Evolutionary conservation across 2,888 invertebrate genomes (phyloP).

Genomic region (Crematogaster levior): DNA sequence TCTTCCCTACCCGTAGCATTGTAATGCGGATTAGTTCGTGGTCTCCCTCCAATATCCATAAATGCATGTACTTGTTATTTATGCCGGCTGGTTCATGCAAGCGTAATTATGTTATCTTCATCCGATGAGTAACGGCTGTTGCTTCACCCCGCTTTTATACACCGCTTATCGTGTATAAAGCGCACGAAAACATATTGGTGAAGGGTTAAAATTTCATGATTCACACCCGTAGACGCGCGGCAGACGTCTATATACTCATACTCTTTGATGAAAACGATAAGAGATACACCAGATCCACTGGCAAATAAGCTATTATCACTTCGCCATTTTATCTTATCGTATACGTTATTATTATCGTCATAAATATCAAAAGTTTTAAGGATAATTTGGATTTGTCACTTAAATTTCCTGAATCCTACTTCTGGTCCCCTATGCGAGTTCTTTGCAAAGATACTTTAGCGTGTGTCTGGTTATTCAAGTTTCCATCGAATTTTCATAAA

Average conservation of each 20-base stretch:
- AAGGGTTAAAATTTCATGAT: constrained; percentile 44
- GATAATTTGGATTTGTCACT: neutral
- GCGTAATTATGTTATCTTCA: constrained; percentile 54
- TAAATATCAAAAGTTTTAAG: constrained; percentile 14
- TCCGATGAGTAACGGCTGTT: constrained; percentile 53
- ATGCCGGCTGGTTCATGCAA: constrained; percentile 43
- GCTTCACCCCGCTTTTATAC: constrained; percentile 39
- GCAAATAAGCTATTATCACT: constrained; percentile 39
- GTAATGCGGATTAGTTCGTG: constrained; percentile 48
- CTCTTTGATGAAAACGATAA: constrained; percentile 33
- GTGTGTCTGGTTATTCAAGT: neutral
- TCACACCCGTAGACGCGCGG: constrained; percentile 44
- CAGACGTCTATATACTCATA: constrained; percentile 33
- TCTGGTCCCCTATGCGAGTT: neutral
- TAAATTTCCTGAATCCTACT: neutral
- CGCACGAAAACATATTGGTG: constrained; percentile 35
- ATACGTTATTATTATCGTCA: neutral
- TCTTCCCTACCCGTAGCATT: constrained; percentile 21
- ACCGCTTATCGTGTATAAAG: constrained; percentile 41
- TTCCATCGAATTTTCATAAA: neutral
- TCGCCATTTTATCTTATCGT: constrained; percentile 43
- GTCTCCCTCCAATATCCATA: constrained; percentile 38
- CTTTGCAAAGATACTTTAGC: neutral
- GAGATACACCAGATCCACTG: constrained; percentile 22
- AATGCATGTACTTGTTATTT: constrained; percentile 55